Conservation (phyloP, 2,113 vertebrate species). For the Nerophis lumbriciformis region DNA sequence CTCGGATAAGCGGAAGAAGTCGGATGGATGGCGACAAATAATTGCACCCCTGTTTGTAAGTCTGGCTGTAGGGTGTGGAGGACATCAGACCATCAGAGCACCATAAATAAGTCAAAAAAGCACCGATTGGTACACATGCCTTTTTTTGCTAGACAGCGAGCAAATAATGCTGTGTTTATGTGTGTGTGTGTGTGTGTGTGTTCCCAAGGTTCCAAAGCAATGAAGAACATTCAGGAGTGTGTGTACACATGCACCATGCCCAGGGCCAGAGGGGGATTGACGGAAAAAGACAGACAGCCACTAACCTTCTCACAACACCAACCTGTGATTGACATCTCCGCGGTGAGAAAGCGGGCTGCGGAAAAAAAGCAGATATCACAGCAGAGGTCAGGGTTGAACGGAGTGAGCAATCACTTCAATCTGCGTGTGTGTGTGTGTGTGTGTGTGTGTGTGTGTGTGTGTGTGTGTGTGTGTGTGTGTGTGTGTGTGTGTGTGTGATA, state of each 20-base stretch:
- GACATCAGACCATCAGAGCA: no score
- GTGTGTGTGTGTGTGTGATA: constrained; percentile 10
- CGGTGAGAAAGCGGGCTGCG: constrained; percentile 49
- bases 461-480: constrained; percentile 20
- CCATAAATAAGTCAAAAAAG: background rate
- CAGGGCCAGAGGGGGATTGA: constrained; percentile 18
- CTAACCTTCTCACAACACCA: constrained; percentile 45
- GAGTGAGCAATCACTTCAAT: constrained; percentile 52
- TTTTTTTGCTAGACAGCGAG: constrained; percentile 5
- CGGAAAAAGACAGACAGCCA: constrained; percentile 47
- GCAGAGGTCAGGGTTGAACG: constrained; percentile 59
- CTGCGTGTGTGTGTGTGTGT: constrained; percentile 26
- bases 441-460: constrained; percentile 21
- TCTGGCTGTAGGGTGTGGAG: no score
- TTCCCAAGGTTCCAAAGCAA: constrained; percentile 1
- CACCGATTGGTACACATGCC: background rate
- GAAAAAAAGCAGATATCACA: constrained; percentile 53
- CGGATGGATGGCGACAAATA: no score
- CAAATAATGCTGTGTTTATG: background rate
- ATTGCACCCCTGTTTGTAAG: no score
- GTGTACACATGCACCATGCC: background rate
- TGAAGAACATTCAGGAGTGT: constrained; percentile 1
- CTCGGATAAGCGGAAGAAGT: no score
- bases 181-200: background rate
- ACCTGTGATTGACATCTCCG: constrained; percentile 59